Evolutionary conservation across 1,140 invertebrate species (phyloP), one percentile per base, ranked within the genome.

Genomic region (Octopus sinensis): DNA sequence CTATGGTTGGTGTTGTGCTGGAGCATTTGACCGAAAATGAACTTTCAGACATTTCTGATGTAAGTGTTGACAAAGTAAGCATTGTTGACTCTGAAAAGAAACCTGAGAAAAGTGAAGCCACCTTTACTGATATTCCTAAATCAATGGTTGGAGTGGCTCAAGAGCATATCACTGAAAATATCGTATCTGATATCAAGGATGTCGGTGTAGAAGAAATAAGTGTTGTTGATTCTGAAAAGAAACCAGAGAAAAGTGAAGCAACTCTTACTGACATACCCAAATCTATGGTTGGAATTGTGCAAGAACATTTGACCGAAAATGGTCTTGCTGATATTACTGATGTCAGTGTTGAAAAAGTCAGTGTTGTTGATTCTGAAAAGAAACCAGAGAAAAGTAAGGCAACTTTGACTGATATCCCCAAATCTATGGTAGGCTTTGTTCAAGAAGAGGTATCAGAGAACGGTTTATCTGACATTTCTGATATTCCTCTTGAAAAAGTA

Each of bases 81-180:
- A 43, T 43, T 43, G 30, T 43, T 43, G 30, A 43, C 30, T 43
- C 30, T 43, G 30, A 43, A 43, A 73, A 73, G 30, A 43, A 43
- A 43, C 13, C 68, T 5, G 68, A 73, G 30, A 73, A 73, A 6
- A 6, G 17, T 9, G 68, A 73, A 73, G 13, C 30, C 30, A 73
- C 7, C 6, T 1, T 73, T 13, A 17, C 68, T n/a, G 68, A 73
- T 73, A 73, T 23, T 6, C 68, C 68, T 4, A 73, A 73, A 73
- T 73, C 17, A 4, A 51, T 10, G 53, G n/a, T 17, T 68, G 56
- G 30, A 56, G 17, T 68, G 4, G 17, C 23, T 53, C 52, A 56
- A 68, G 79, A 79, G 4, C 79, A 79, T 54, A 4, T 62, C 5
- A 7, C 79, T n/a, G 79, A 54, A 79, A 30, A 54, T 79, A n/a